Evolutionary conservation across 2,888 invertebrate genomes (phyloP).

Genomic region (Caradrina clavipalpis): DNA sequence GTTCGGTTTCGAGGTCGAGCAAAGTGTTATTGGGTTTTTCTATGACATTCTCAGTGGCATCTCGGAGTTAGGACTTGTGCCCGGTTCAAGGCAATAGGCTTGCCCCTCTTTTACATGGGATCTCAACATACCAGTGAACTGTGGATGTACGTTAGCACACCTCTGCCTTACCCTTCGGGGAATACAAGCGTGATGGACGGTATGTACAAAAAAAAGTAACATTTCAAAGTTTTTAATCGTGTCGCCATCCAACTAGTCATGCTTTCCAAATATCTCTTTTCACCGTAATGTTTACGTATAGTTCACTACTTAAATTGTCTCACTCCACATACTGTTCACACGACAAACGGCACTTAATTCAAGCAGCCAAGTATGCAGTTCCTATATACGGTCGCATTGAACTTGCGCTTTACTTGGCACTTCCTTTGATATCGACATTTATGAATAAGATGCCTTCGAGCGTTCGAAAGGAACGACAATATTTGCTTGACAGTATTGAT

Average conservation of each 20-base stretch:
- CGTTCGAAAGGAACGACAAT: background rate
- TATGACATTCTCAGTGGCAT: too few species aligned
- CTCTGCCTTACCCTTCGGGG: too few species aligned
- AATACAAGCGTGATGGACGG: too few species aligned
- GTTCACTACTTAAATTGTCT: slow-evolving; percentile 59
- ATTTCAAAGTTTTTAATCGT: background rate
- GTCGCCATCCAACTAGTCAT: slow-evolving; percentile 25
- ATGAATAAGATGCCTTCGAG: background rate
- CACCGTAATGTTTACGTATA: slow-evolving; percentile 63
- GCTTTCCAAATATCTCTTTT: slow-evolving; percentile 64
- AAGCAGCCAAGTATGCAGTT: slow-evolving; percentile 60
- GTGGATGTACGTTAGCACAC: too few species aligned
- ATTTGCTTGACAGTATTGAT: background rate
- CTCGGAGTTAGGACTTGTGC: too few species aligned
- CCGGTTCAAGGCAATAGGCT: too few species aligned
- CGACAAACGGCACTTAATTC: slow-evolving; percentile 64
- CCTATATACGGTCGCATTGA: slow-evolving; percentile 31
- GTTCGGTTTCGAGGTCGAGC: too few species aligned
- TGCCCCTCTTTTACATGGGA: too few species aligned
- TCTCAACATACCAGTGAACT: too few species aligned
- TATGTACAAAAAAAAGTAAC: too few species aligned
- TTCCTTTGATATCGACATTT: slow-evolving; percentile 17
- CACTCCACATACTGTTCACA: slow-evolving; percentile 70
- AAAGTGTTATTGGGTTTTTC: too few species aligned
- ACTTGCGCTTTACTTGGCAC: slow-evolving; percentile 9